These are phyloP conservation scores for Mus spretus DNA, from an alignment of 2,797 vertebrate species.

Conservation along the genomic window DNA sequence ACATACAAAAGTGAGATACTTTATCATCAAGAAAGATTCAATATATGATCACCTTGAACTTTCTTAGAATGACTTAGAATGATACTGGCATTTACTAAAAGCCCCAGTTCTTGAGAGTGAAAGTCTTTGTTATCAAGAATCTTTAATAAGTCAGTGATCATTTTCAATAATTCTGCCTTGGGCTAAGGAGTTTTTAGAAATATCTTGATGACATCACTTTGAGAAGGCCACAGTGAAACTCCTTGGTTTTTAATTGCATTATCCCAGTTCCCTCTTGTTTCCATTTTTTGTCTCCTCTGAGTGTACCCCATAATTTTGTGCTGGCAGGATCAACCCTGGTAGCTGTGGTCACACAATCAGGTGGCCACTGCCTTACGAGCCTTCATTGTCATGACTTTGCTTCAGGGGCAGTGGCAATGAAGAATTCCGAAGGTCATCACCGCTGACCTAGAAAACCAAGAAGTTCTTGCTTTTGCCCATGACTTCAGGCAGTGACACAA, in stretches of 20 bases:
- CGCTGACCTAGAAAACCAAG: constrained; percentile 60
- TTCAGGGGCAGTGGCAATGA: neutral
- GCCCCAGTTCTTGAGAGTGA: neutral
- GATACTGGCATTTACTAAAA: constrained; percentile 18
- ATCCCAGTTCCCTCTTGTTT: neutral
- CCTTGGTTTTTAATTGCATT: neutral
- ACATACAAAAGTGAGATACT: neutral
- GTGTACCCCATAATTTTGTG: neutral
- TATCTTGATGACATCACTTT: constrained; percentile 14
- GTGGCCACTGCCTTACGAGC: neutral
- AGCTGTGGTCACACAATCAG: neutral
- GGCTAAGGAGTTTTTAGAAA: constrained; percentile 32
- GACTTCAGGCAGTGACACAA: neutral
- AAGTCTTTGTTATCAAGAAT: neutral
- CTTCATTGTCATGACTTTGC: neutral
- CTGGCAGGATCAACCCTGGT: neutral
- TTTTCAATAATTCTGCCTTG: neutral
- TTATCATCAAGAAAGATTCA: constrained; percentile 47
- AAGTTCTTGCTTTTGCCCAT: constrained; percentile 37
- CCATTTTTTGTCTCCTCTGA: neutral
- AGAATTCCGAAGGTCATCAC: constrained; percentile 59
- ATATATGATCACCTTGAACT: neutral
- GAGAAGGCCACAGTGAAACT: constrained; percentile 12
- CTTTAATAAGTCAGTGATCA: neutral
- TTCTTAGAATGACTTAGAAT: neutral